Conservation (phyloP, 2,113 vertebrate species). For the Pycnonotus jocosus region DNA sequence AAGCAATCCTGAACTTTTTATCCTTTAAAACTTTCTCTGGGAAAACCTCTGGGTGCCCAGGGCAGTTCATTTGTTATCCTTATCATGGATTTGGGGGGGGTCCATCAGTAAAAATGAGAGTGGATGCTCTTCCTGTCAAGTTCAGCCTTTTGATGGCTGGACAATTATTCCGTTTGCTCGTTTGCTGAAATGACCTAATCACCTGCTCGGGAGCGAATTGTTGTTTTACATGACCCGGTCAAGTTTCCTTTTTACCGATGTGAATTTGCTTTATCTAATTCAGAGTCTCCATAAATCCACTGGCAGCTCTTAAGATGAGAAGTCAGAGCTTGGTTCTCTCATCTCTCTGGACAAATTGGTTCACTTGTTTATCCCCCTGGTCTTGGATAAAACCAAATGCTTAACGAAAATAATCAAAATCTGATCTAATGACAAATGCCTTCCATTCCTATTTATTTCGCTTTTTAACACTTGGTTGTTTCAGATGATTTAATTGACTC, state of each 20-base stretch:
- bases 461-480: neutral
- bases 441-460: neutral
- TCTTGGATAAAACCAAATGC: neutral
- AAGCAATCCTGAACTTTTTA: neutral
- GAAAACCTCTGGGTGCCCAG: neutral
- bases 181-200: constrained; percentile 36
- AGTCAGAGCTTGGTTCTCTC: neutral
- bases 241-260: neutral
- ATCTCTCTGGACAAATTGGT: neutral
- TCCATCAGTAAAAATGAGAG: neutral
- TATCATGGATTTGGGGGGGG: neutral
- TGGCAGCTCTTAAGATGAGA: neutral
- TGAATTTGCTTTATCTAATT: neutral
- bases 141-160: neutral
- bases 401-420: neutral
- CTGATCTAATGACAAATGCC: neutral
- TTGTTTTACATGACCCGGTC: constrained; percentile 6
- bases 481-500: neutral
- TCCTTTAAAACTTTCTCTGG: neutral
- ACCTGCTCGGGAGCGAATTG: neutral
- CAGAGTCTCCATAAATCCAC: neutral
- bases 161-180: neutral
- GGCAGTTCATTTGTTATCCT: neutral
- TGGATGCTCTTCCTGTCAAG: neutral
- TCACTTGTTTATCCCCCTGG: neutral